Percentiles rank a stretch among this genome's conserved stretches.
Conservation (phyloP, 2,113 vertebrate species). For the Prunella himalayana region DNA sequence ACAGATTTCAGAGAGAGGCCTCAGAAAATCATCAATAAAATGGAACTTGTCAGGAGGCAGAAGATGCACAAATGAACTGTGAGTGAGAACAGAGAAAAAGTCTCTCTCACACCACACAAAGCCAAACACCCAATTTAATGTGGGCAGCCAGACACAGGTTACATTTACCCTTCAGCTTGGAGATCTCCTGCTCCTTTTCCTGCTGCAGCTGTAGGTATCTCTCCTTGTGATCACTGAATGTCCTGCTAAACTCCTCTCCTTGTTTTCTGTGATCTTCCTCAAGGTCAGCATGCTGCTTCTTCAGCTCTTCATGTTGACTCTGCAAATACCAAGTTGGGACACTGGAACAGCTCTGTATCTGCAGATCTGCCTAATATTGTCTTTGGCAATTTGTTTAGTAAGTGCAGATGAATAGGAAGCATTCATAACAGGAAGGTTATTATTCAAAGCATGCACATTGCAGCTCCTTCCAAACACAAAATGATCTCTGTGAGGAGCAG, state of each 20-base stretch:
- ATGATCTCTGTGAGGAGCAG: background rate
- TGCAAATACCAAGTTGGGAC: slow-evolving; percentile 61
- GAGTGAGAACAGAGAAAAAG: background rate
- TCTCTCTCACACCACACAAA: background rate
- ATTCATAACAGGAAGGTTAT: slow-evolving; percentile 19
- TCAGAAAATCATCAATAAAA: background rate
- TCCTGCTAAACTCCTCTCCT: slow-evolving; percentile 83
- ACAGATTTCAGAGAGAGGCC: background rate
- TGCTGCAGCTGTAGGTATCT: slow-evolving; percentile 85
- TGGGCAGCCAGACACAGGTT: background rate
- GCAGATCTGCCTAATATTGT: slow-evolving; percentile 7
- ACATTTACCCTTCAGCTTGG: slow-evolving; percentile 87
- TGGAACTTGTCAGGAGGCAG: background rate
- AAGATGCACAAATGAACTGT: background rate
- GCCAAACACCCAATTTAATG: background rate
- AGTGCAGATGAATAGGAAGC: slow-evolving; percentile 18
- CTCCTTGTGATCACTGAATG: slow-evolving; percentile 85
- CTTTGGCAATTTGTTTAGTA: slow-evolving; percentile 30
- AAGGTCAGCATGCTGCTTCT: slow-evolving; percentile 88
- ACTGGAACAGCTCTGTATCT: background rate
- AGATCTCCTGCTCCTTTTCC: slow-evolving; percentile 84
- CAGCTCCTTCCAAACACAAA: background rate
- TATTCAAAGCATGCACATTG: slow-evolving; percentile 18
- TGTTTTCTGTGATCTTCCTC: slow-evolving; percentile 87
- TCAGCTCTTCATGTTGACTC: slow-evolving; percentile 95